Evolutionary conservation across 2,888 invertebrate genomes (phyloP).

Genomic region (Penaeus monodon): DNA sequence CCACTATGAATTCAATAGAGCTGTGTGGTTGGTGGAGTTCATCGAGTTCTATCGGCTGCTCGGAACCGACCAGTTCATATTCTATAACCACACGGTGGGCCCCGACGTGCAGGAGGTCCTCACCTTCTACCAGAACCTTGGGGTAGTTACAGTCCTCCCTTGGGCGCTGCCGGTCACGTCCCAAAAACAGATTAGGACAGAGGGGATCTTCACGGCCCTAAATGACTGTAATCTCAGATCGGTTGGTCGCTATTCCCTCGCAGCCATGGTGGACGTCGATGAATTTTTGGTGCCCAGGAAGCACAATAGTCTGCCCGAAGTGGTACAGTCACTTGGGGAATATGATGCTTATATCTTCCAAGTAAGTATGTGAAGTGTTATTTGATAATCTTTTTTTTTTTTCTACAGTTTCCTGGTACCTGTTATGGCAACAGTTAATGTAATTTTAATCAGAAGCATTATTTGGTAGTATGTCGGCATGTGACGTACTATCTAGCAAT

Average conservation of each 20-base stretch:
- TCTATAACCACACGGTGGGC: slow-evolving; percentile 71
- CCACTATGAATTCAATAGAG: slow-evolving; percentile 70
- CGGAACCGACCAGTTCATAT: slow-evolving; percentile 72
- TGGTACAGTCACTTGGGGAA: slow-evolving; percentile 61
- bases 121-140: slow-evolving; percentile 68
- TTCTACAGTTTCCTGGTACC: too few species aligned
- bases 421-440: too few species aligned
- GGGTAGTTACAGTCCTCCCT: slow-evolving; percentile 69
- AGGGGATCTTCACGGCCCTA: slow-evolving; percentile 68
- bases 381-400: slow-evolving; percentile 47
- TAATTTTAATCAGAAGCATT: too few species aligned
- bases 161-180: slow-evolving; percentile 69
- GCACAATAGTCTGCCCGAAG: slow-evolving; percentile 64
- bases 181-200: slow-evolving; percentile 69
- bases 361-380: slow-evolving; percentile 60
- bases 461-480: too few species aligned
- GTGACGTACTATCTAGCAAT: too few species aligned
- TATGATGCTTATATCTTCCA: slow-evolving; percentile 52
- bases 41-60: slow-evolving; percentile 72
- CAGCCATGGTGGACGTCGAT: slow-evolving; percentile 68
- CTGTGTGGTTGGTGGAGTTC: slow-evolving; percentile 72
- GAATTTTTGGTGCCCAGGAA: slow-evolving; percentile 68
- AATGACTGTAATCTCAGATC: slow-evolving; percentile 69
- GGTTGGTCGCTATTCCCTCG: slow-evolving; percentile 68
- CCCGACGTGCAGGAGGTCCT: slow-evolving; percentile 70